phyloP scores from a whole-genome alignment of 2,113 vertebrate species.

The Pan troglodytes region NHGRI_mPanTro3-v2.1_pri NC_072408.2:110313001-110313500 shows the following conservation, averaged over 20 bases:
- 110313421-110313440: neutral
- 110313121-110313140: neutral
- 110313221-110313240: neutral
- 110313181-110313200: neutral
- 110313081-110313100: neutral
- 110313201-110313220: neutral
- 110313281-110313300: neutral
- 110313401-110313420: neutral
- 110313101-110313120: neutral
- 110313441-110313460: neutral
- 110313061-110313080: neutral
- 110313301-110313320: neutral
- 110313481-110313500: neutral
- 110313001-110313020: neutral
- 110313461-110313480: neutral
- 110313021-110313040: neutral
- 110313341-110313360: neutral
- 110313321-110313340: neutral
- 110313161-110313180: neutral
- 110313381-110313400: slow-evolving; percentile 25
- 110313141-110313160: neutral
- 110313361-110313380: neutral
- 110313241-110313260: neutral
- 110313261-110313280: neutral
- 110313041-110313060: neutral